Base-by-base conservation (phyloP, 1,140 invertebrate genomes). In the Drosophila oshimai region DNA sequence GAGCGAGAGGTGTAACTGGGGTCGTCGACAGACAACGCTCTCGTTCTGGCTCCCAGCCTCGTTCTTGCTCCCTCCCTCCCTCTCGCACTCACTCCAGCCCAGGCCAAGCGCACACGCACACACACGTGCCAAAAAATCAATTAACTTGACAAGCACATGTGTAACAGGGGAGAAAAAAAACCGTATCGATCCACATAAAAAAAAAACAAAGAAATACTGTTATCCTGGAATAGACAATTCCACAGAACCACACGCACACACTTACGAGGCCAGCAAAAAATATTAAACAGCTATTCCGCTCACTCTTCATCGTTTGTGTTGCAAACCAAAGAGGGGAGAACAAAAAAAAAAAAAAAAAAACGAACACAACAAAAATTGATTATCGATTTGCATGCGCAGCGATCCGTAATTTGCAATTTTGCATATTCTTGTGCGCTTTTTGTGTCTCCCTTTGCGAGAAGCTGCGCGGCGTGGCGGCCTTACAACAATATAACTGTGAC, bases 111-210 rank as follows among this genome's bases (percentile, higher is more conserved):
- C 60, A 17, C 28, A 34, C 34, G 24, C 57, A 65, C 44, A 50
- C 15, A 76, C 76, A 80, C 57, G 53, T 61, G 51, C 62, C 45
- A 45, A 73, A 80, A 80, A 80, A 80, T 80, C 77, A 81, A 80
- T 80, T 80, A 81, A 76, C 54, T 53, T 55, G 45, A 49, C 28
- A 76, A 76, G 72, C 77, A 80, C 72, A 81, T 81, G 77, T 76
- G 60, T 47, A 78, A 68, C 58, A 60, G 18, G 39, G 70, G 49
- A 57, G 49, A 24, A 57, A 49, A 67, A 22, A 55, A 44, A 15
- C 49, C 20, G 33, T 46, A 26, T 41, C 15, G 57, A 67, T 26
- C 33, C 31, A 45, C 31, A 6, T n/a, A n/a, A n/a, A 46, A 54
- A 57, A 42, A 44, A 44, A 26, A 42, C 15, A 24, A 42, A 42